A percentile compares a stretch with the other conserved stretches of the same genome.
Evolutionary conservation across 92 coral and sea anemone species (phyloP).

Genomic region (Palythoa grandiflora): DNA sequence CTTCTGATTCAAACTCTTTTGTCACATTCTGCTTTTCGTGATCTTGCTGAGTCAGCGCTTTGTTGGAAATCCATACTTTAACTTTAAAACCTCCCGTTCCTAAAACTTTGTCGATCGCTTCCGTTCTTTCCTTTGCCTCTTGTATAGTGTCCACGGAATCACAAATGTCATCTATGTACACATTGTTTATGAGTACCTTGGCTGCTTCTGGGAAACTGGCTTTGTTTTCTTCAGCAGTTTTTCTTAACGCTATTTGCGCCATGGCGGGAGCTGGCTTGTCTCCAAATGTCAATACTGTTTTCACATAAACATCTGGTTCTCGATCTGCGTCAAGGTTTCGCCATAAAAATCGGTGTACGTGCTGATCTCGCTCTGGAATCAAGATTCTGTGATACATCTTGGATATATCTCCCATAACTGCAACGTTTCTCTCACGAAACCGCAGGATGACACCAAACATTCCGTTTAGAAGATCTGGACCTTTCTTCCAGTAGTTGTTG

Average conservation of each 20-base stretch:
- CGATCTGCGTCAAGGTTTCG: slow-evolving; percentile 16
- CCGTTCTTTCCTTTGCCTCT: slow-evolving; percentile 15
- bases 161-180: slow-evolving; percentile 42
- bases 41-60: slow-evolving; percentile 11
- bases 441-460: slow-evolving; percentile 65
- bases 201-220: slow-evolving; percentile 57
- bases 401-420: slow-evolving; percentile 64
- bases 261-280: slow-evolving; percentile 81
- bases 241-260: slow-evolving; percentile 72
- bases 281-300: slow-evolving; percentile 34
- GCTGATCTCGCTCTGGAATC: slow-evolving; percentile 67
- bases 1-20: slow-evolving; percentile 6
- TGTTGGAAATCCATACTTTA: slow-evolving; percentile 42
- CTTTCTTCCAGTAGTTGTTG: slow-evolving; percentile 51
- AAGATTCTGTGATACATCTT: slow-evolving; percentile 66
- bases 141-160: slow-evolving; percentile 26
- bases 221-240: slow-evolving; percentile 62
- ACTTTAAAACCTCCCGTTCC: slow-evolving; percentile 57
- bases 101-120: slow-evolving; percentile 55
- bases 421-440: slow-evolving; percentile 57
- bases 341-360: slow-evolving; percentile 66
- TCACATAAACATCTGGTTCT: slow-evolving; percentile 5
- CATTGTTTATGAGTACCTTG: slow-evolving; percentile 34
- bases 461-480: slow-evolving; percentile 61
- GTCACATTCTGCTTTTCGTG: background rate